phyloP scores from a whole-genome alignment of 2,797 vertebrate species.

The Ctenopoma multispine region DNA sequence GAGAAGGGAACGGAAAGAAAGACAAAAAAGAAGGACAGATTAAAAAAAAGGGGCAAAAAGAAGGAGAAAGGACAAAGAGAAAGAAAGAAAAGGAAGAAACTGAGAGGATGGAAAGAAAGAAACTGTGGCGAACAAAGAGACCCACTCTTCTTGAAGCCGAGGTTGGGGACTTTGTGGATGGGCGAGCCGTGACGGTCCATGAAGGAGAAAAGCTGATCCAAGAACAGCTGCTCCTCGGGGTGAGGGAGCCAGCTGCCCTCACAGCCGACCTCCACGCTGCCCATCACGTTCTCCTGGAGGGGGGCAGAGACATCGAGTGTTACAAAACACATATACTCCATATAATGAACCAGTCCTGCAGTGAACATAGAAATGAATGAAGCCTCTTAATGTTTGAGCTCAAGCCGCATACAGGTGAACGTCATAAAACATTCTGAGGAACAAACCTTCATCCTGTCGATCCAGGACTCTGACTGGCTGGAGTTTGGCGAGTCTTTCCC shows the following conservation, averaged over 20 bases:
- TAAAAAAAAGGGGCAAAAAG: no score
- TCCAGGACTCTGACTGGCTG: conserved; percentile 82
- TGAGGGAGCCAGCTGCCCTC: conserved; percentile 84
- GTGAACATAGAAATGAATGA: not conserved
- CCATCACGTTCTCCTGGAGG: conserved; percentile 83
- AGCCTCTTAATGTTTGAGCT: not conserved
- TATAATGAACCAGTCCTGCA: not conserved
- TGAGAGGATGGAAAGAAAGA: not conserved
- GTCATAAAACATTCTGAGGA: not conserved
- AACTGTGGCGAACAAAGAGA: not conserved
- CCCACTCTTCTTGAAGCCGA: conserved; percentile 90
- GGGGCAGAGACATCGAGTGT: not conserved
- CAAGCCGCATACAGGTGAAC: no score
- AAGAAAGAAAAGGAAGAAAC: rapidly evolving
- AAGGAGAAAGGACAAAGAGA: not conserved
- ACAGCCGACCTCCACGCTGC: conserved; percentile 80
- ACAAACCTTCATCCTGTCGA: conserved; percentile 84
- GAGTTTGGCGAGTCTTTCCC: conserved; percentile 68
- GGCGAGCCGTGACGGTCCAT: conserved; percentile 83
- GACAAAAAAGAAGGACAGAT: no score
- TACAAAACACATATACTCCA: not conserved
- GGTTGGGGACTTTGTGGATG: conserved; percentile 88
- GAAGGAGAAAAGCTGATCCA: conserved; percentile 84
- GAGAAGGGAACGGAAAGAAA: no score
- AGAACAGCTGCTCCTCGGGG: conserved; percentile 86